phyloP scores from a whole-genome alignment of 2,113 vertebrate genomes.

The Antidorcas marsupialis region DNA sequence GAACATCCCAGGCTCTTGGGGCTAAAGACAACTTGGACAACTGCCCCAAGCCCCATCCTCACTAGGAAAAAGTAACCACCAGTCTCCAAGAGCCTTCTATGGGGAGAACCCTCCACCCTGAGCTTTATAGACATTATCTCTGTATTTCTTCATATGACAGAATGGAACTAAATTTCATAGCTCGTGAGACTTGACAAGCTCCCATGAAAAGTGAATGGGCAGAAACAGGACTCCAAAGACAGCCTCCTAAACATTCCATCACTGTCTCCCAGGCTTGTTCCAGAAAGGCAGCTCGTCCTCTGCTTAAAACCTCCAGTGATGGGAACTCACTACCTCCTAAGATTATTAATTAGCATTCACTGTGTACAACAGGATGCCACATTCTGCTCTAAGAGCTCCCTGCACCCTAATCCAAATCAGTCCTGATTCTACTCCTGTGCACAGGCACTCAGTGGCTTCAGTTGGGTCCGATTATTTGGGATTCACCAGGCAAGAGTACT shows the following conservation, averaged over 20 bases:
- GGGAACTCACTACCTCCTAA: background rate
- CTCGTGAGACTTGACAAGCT: background rate
- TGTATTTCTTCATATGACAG: background rate
- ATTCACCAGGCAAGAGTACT: background rate
- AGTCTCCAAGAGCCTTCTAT: background rate
- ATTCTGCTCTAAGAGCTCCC: background rate
- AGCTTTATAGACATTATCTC: background rate
- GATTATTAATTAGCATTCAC: background rate
- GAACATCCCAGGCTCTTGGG: background rate
- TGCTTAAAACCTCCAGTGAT: background rate
- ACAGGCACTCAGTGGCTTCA: accelerated
- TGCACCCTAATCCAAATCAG: background rate
- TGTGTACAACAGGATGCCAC: background rate
- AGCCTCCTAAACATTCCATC: background rate
- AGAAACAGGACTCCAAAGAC: background rate
- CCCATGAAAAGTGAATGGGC: background rate
- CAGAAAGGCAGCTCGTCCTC: background rate
- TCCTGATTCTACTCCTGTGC: background rate
- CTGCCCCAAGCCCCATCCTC: background rate
- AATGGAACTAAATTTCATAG: background rate
- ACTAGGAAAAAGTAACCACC: background rate
- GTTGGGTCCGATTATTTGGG: background rate
- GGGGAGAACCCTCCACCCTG: too few relatives aligned
- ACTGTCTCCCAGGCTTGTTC: background rate
- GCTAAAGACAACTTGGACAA: background rate